Conservation (phyloP, 1,140 invertebrate genomes). For the Megathymus violae region DNA sequence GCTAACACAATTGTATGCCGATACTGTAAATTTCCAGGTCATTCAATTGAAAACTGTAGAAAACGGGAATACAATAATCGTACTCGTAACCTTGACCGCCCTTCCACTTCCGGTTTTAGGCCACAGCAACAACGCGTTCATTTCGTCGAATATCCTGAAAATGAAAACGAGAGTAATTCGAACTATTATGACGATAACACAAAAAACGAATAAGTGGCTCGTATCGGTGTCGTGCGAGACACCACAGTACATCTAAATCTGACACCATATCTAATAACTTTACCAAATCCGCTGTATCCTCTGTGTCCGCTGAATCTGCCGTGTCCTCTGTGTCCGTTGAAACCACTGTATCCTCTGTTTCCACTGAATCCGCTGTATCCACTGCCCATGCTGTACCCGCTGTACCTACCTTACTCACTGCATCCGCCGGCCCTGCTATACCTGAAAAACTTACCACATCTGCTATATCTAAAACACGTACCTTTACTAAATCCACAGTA, state of each 20-base stretch:
- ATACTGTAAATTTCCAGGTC: conserved; percentile 37
- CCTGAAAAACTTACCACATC: too few species aligned
- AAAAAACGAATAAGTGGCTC: conserved; percentile 34
- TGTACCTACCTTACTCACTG: neutral
- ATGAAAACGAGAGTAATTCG: neutral
- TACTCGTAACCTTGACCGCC: neutral
- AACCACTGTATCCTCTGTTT: conserved; percentile 9
- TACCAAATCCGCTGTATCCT: too few species aligned
- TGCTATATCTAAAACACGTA: too few species aligned
- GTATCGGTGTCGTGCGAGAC: conserved; percentile 30
- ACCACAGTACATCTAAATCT: conserved; percentile 4
- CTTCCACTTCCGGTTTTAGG: neutral
- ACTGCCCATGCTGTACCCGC: neutral
- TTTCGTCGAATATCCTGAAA: neutral
- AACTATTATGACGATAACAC: conserved; percentile 5
- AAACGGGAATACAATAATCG: conserved; percentile 39
- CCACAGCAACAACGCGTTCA: conserved; percentile 6
- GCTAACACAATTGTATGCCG: conserved; percentile 20
- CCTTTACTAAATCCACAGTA: too few species aligned
- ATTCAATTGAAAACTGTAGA: conserved; percentile 32
- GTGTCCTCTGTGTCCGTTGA: neutral
- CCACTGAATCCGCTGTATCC: conserved; percentile 2
- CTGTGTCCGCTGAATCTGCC: too few species aligned
- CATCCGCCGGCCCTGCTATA: too few species aligned
- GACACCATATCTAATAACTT: too few species aligned